Conservation (phyloP, 2,888 invertebrate species). For the Drosophila mimica region DNA sequence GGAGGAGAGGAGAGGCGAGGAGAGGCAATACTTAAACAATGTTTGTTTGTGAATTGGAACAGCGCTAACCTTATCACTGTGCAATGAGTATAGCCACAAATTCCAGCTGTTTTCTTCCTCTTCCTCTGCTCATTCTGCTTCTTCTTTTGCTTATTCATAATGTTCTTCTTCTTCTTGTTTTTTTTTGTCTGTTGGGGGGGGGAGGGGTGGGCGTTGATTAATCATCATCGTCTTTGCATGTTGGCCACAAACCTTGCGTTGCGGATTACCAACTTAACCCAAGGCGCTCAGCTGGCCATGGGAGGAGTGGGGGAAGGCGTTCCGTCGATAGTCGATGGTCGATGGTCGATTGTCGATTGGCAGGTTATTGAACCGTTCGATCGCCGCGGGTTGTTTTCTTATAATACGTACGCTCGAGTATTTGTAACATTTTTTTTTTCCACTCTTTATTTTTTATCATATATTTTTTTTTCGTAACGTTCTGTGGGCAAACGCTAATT, state of each 20-base stretch:
- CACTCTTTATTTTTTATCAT: constrained; percentile 15
- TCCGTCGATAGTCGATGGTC: constrained; percentile 30
- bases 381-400: constrained; percentile 27
- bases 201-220: constrained; percentile 62
- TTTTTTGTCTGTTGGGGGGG: constrained; percentile 20
- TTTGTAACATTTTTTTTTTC: constrained; percentile 62
- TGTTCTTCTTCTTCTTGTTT: constrained; percentile 1
- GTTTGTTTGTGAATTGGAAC: constrained; percentile 70
- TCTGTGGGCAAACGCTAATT: constrained; percentile 68
- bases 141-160: constrained; percentile 8
- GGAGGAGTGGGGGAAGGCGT: background rate
- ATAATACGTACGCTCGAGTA: constrained; percentile 39
- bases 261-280: constrained; percentile 21
- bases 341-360: constrained; percentile 50
- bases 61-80: constrained; percentile 73
- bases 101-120: constrained; percentile 23
- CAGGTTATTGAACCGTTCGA: constrained; percentile 69
- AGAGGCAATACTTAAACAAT: constrained; percentile 20
- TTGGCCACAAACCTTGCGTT: constrained; percentile 20
- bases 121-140: background rate
- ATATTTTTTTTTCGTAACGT: constrained; percentile 34
- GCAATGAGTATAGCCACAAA: constrained; percentile 23
- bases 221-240: constrained; percentile 70
- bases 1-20: background rate
- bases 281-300: constrained; percentile 17